Evolutionary conservation across 1,140 invertebrate genomes (phyloP).

Genomic region (Euura lappo): DNA sequence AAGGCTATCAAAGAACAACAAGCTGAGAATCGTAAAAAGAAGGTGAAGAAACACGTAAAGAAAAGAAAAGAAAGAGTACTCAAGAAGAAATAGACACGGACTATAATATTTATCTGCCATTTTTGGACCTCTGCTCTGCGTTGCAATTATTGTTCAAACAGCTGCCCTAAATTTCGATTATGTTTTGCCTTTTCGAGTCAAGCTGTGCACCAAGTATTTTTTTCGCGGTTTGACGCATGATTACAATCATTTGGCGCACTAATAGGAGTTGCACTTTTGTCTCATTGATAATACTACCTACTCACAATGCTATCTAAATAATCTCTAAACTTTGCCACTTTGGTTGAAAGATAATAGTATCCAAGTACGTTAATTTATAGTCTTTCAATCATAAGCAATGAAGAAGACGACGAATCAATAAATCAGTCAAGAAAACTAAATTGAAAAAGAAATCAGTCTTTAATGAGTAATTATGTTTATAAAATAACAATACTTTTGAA

Average conservation of each 20-base stretch:
- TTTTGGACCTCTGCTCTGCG: background rate
- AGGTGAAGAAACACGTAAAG: slow-evolving; percentile 96
- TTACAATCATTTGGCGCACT: too few species aligned
- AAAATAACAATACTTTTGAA: slow-evolving; percentile 7
- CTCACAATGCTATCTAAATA: too few species aligned
- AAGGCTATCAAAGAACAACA: slow-evolving; percentile 86
- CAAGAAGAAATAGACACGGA: slow-evolving; percentile 43
- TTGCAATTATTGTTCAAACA: background rate
- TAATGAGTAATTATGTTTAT: background rate
- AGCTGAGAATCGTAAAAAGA: slow-evolving; percentile 89
- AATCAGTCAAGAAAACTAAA: background rate
- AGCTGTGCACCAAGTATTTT: background rate
- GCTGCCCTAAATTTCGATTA: background rate
- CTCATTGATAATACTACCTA: too few species aligned
- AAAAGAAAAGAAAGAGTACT: slow-evolving; percentile 81
- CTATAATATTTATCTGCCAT: background rate
- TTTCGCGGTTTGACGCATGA: too few species aligned
- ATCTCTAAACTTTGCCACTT: too few species aligned
- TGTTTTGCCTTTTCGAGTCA: background rate
- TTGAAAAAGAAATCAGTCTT: slow-evolving; percentile 1
- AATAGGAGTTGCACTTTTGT: too few species aligned
- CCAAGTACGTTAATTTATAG: too few species aligned
- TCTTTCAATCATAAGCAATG: too few species aligned
- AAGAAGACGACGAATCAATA: too few species aligned
- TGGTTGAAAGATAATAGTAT: too few species aligned